Conservation (phyloP, 2,888 invertebrate species). For the Noctua pronuba region DNA sequence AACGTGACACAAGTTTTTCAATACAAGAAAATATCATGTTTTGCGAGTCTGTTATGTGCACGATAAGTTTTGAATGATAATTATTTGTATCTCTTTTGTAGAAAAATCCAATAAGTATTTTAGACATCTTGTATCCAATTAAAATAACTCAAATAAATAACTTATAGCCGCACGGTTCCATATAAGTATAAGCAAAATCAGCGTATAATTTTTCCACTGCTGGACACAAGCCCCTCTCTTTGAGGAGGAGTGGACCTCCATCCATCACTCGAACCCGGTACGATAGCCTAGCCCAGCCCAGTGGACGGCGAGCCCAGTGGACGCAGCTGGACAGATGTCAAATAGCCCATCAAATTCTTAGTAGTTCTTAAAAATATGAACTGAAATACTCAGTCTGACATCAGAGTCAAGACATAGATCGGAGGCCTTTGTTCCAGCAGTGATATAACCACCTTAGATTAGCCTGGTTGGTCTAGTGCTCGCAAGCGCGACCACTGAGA, state of each 20-base stretch:
- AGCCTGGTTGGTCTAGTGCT: too few species aligned
- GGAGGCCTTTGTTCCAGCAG: too few species aligned
- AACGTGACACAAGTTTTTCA: slow-evolving; percentile 1
- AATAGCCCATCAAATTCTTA: too few species aligned
- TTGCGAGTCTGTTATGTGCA: background rate
- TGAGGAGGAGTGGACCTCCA: too few species aligned
- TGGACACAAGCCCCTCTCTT: background rate
- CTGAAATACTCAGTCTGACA: too few species aligned
- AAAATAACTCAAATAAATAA: background rate
- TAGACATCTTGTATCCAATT: background rate
- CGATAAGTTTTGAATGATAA: background rate
- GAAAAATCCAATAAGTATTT: background rate
- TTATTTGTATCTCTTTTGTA: background rate
- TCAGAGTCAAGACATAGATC: too few species aligned
- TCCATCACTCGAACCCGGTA: background rate
- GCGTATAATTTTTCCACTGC: background rate
- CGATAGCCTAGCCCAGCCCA: too few species aligned
- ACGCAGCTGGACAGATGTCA: too few species aligned
- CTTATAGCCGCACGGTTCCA: background rate
- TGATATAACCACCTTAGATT: too few species aligned
- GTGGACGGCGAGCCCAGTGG: too few species aligned
- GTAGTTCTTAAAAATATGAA: too few species aligned
- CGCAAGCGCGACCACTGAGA: too few species aligned
- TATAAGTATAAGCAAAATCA: background rate
- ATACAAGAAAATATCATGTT: background rate